Conservation (phyloP, 35 echinoderm and acorn worm species). For the Eucidaris tribuloides region DNA sequence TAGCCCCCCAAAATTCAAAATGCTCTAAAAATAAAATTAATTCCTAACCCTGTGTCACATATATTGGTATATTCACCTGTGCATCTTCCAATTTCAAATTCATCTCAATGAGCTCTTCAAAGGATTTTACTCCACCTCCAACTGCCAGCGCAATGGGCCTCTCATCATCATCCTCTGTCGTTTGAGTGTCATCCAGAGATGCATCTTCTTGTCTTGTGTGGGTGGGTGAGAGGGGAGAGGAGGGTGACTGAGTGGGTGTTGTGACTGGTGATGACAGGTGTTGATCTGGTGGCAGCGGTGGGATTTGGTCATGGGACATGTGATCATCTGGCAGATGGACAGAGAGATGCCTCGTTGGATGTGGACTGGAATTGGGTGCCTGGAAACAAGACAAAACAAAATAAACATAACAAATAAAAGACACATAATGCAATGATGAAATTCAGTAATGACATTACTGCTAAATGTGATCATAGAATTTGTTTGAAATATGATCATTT, state of each 20-base stretch:
- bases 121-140: conserved; percentile 54
- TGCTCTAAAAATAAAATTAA: too few relatives aligned
- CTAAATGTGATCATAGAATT: neutral
- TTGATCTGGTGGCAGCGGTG: neutral
- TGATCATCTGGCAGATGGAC: neutral
- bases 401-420: too few relatives aligned
- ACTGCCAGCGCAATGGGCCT: conserved; percentile 41
- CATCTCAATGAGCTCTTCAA: conserved; percentile 91
- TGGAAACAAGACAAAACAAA: too few relatives aligned
- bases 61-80: conserved; percentile 17
- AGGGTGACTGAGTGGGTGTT: neutral
- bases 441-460: neutral
- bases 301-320: neutral
- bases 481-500: neutral
- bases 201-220: neutral
- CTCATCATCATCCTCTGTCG: conserved; percentile 30
- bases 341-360: neutral
- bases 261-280: neutral
- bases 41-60: too few relatives aligned
- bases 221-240: neutral
- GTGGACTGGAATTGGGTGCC: too few relatives aligned
- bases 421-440: neutral
- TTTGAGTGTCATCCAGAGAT: neutral
- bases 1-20: too few relatives aligned
- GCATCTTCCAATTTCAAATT: conserved; percentile 50